Evolutionary conservation across 2,888 invertebrate genomes (phyloP), one percentile per base, ranked within the genome.

Genomic region (Macrosoma leucophasiata): DNA sequence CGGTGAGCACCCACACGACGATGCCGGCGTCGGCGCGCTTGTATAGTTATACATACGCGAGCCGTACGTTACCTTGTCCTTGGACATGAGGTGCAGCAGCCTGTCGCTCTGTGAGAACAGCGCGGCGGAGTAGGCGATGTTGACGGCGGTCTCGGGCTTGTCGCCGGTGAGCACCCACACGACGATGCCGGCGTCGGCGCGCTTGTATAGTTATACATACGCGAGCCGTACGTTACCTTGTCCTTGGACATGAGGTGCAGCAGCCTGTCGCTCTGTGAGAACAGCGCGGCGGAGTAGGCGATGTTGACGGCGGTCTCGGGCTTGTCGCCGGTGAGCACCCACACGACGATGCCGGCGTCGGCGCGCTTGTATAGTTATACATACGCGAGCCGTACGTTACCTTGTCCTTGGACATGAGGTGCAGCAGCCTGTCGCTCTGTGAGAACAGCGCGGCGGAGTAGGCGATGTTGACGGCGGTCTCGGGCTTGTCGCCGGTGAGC

Each of bases 291-390:
- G 1, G 97, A 95, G 71, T 96, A 96, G 1, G 97, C 97, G 44
- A 98, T 93, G 68, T 97, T 97, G 58, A 97, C 91, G 32, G 97
- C 97, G 1, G 98, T 98, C 81, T 98, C 98, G 19, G 95, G 95
- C 71, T 98, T 98, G 76, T 98, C 98, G 0, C 93, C 98, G 0
- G 97, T 98, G 33, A 98, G 85, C 47, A 94, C 93, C 95, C 95
- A 95, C 39, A 95, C 86, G 1, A 93, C 89, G 41, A 95, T 90
- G 8, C 93, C 95, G 7, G 95, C 94, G 43, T 91, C 86, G 20
- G 76, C 2, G 93, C 88, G 1, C 90, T n/a, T n/a, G n/a, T n/a
- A n/a, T n/a, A n/a, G n/a, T n/a, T n/a, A n/a, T n/a, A n/a, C n/a
- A n/a, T n/a, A n/a, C n/a, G 11, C 13, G 4, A 10, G 15, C 11